phyloP scores from a whole-genome alignment of 2,888 invertebrate genomes.

The Poecilobothrus nobilitatus region DNA sequence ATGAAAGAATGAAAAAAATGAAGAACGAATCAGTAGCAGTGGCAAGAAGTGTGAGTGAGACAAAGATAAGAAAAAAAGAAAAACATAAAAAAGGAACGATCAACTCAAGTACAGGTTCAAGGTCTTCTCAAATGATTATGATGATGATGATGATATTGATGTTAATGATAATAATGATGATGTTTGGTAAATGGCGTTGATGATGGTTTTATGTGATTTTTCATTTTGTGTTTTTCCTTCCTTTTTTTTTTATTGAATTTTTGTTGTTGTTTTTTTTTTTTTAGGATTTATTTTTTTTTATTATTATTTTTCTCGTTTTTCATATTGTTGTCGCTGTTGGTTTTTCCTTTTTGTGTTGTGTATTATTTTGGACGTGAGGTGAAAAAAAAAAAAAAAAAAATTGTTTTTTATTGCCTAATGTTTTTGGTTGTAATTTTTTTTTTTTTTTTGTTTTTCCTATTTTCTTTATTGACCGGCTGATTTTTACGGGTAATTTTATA shows the following conservation, averaged over 20 bases:
- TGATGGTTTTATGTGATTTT: slow-evolving; percentile 3
- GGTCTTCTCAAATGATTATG: not conserved
- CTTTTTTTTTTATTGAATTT: not conserved
- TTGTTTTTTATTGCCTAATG: not conserved
- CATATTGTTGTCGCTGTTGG: too few relatives aligned
- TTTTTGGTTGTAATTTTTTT: too few relatives aligned
- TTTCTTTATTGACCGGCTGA: not conserved
- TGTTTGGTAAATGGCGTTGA: not conserved
- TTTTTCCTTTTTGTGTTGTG: not conserved
- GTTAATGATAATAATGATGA: not conserved
- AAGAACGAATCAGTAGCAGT: not conserved
- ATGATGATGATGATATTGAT: not conserved
- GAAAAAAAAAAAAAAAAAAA: too few relatives aligned
- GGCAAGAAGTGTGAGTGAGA: not conserved
- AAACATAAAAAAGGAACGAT: not conserved
- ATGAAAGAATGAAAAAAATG: not conserved
- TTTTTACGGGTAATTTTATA: not conserved
- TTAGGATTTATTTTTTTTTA: not conserved
- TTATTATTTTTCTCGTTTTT: too few relatives aligned
- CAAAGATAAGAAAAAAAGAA: not conserved
- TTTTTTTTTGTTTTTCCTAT: not conserved
- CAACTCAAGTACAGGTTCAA: slow-evolving; percentile 6
- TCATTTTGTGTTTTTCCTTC: not conserved
- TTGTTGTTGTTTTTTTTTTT: not conserved
- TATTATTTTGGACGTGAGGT: not conserved